Evolutionary conservation across 1,140 invertebrate species (phyloP), one percentile per base, ranked within the genome.

Genomic region (Aphidius gifuensis): DNA sequence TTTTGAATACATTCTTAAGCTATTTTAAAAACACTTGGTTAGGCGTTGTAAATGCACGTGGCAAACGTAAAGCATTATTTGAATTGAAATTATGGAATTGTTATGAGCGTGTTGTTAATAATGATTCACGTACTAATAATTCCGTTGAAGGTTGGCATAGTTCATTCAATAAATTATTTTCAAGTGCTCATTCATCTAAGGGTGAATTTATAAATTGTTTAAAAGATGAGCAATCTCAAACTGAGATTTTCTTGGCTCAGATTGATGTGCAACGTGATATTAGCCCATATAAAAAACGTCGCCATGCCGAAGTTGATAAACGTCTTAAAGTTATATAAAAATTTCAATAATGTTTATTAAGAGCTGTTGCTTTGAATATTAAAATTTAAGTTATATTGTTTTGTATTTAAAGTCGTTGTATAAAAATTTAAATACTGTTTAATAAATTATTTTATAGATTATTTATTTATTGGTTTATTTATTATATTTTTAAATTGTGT

Each of bases 11-110:
- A 6, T 21, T 58, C 3, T 5, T 56, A 21, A 45, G 11, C 5
- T 62, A 57, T 47, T 62, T 56, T 21, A 11, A 57, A 40, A 39
- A 11, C 0, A 62, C 61, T 5, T 62, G 46, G 61, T 56, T 62
- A 39, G 53, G 61, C 4, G 6, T 5, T 5, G 3, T 23, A 7
- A 23, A 38, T 32, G 21, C 21, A n/a, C 1, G 6, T 51, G 50
- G 50, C 6, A 51, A 11, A 51, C 50, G 50, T 51, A 1, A 32
- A 8, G 11, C 5, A 8, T 6, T 32, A 38, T 23, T 51, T 2
- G 23, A 9, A 5, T 6, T 6, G 4, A 44, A 8, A 3, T 7
- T 44, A 5, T 44, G 43, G 43, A 44, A 44, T 44, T 44, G 43
- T 44, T 44, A 44, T 44, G 43, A 44, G 7, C 7, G 9, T 2